These are phyloP conservation scores for Heliconius charithonia DNA, from an alignment of 2,888 invertebrate genomes.

Conservation along the genomic window DNA sequence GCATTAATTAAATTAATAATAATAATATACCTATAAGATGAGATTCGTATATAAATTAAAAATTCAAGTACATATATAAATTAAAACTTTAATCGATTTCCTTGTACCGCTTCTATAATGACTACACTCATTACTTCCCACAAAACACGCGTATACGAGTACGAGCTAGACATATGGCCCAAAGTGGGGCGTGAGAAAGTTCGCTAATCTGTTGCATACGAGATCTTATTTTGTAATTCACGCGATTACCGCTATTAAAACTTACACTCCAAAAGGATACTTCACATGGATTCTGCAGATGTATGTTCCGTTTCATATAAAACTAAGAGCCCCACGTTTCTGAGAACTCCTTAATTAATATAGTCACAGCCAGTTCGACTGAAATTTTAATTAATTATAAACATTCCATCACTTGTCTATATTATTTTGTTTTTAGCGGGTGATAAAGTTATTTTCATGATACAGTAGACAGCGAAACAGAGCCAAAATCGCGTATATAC, in stretches of 20 bases:
- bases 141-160: background rate
- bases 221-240: conserved; percentile 33
- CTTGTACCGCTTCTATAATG: background rate
- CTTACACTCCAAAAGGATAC: conserved; percentile 21
- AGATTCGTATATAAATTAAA: too few relatives aligned
- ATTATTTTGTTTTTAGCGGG: background rate
- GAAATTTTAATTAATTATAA: conserved; percentile 18
- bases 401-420: background rate
- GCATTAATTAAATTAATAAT: background rate
- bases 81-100: background rate
- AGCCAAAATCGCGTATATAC: background rate
- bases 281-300: conserved; percentile 13
- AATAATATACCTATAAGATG: background rate
- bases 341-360: conserved; percentile 16
- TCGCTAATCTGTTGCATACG: conserved; percentile 36
- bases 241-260: conserved; percentile 26
- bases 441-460: background rate
- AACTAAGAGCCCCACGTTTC: background rate
- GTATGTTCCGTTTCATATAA: background rate
- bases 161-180: conserved; percentile 17
- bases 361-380: background rate
- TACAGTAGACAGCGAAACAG: background rate
- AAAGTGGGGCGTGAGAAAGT: conserved; percentile 41
- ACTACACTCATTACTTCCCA: background rate
- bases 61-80: too few relatives aligned